A percentile compares a stretch with the other conserved stretches of the same genome.
Conservation (phyloP, 2,797 vertebrate genomes). For the Liasis olivaceus region DNA sequence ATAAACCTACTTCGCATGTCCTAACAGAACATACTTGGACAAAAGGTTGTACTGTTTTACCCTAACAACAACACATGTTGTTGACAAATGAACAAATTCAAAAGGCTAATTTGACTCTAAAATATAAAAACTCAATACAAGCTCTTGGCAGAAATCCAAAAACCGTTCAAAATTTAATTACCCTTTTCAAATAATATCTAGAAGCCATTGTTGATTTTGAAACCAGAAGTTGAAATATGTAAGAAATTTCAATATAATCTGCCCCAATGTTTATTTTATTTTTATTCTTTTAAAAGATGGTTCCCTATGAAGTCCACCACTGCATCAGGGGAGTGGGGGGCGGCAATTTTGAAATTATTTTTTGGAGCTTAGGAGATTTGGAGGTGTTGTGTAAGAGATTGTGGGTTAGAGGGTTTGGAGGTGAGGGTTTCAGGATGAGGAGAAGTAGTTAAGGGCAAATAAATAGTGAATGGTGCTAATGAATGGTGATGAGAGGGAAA, state of each 20-base stretch:
- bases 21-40: background rate
- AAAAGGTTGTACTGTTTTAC: background rate
- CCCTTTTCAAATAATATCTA: slow-evolving; percentile 37
- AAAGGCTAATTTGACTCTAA: slow-evolving; percentile 24
- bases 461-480: background rate
- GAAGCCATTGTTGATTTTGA: slow-evolving; percentile 61
- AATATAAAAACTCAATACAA: slow-evolving; percentile 50
- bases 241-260: slow-evolving; percentile 46
- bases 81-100: background rate
- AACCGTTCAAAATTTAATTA: slow-evolving; percentile 45
- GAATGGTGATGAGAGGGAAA: background rate
- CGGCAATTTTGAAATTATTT: background rate
- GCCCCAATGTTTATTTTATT: slow-evolving; percentile 44
- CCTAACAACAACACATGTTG: background rate
- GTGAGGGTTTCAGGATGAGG: background rate
- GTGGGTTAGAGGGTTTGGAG: background rate
- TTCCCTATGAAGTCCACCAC: background rate
- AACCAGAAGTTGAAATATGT: slow-evolving; percentile 59
- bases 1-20: background rate
- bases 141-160: slow-evolving; percentile 44
- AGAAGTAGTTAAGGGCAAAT: background rate
- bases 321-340: background rate
- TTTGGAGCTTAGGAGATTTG: background rate
- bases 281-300: background rate
- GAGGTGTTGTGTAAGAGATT: background rate